Base-by-base conservation (phyloP, 1,140 invertebrate species). In the Laupala kohalensis region DNA sequence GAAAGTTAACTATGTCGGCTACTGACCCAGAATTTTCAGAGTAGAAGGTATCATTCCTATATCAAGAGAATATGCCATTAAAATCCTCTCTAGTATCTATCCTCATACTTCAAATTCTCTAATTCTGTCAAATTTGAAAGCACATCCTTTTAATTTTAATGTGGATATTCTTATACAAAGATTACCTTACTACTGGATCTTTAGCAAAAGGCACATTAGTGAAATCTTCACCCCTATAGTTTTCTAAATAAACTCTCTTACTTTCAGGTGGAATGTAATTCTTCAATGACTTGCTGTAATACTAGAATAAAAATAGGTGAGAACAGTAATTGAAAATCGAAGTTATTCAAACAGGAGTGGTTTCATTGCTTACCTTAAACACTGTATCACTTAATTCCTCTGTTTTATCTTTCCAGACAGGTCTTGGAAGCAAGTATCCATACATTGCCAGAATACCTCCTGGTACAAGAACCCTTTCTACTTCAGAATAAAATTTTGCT, bases 401-500 rank as follows among this genome's bases (percentile, higher is more conserved):
- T 24, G 71, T 25, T 28, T 70, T 72, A 13, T 70, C 27, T 13
- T 27, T 19, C 9, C 71, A 53, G 15, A 69, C 53, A 0, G 73
- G 73, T n/a, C 27, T 66, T 0, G 77, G 77, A 13, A 77, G 71
- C 6, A 64, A 65, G 74, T 82, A 82, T 0, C 77, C 79, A 72
- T 79, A 83, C 0, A 80, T 75, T 13, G 81, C 80, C 13, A 84
- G 64, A 6, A 82, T 77, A 5, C 83, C 83, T 30, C 79, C 77
- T 6, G 79, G 78, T 23, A 74, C 73, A 6, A 85, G 73, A 27
- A 84, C 75, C 72, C 83, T 73, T 25, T 76, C 74, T 3, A 77
- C 80, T 76, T 86, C 84, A 25, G 73, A 71, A 71, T 80, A 84
- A 74, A 86, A 85, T 67, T 76, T 77, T 4, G 78, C 77, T 13